Conservation (phyloP, 1,140 invertebrate genomes). For the Heliconius nattereri region DNA sequence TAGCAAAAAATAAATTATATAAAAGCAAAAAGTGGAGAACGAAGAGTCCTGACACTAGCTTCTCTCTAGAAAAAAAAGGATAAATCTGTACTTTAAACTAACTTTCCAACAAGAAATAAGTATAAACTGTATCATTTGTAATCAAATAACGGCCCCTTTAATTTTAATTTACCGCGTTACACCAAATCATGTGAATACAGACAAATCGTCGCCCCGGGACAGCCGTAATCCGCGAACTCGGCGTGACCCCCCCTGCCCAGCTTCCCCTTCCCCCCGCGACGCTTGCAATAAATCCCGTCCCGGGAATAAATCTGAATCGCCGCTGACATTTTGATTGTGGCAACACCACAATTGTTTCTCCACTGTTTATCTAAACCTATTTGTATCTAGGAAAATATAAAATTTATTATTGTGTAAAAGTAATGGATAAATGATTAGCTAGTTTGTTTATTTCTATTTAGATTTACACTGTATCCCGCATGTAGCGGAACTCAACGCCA, state of each 20-base stretch:
- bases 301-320: slow-evolving; percentile 69
- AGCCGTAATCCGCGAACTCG: slow-evolving; percentile 36
- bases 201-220: slow-evolving; percentile 39
- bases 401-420: slow-evolving; percentile 33
- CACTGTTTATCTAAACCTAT: slow-evolving; percentile 51
- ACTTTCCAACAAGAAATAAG: neutral
- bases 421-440: neutral
- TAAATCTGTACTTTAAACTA: neutral
- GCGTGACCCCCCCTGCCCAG: neutral
- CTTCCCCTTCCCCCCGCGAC: slow-evolving; percentile 7
- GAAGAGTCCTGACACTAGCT: neutral
- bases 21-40: neutral
- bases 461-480: too few species aligned
- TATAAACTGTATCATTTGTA: neutral
- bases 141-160: neutral
- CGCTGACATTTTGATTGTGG: slow-evolving; percentile 66
- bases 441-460: neutral
- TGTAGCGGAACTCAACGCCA: too few species aligned
- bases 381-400: slow-evolving; percentile 42
- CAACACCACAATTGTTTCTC: slow-evolving; percentile 47
- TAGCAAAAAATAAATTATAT: too few species aligned
- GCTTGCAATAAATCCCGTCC: slow-evolving; percentile 49
- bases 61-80: neutral
- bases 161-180: slow-evolving; percentile 9
- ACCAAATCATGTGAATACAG: slow-evolving; percentile 29